These are phyloP conservation scores for Falco berigora DNA, from an alignment of 2,797 vertebrate genomes.

Conservation along the genomic window DNA sequence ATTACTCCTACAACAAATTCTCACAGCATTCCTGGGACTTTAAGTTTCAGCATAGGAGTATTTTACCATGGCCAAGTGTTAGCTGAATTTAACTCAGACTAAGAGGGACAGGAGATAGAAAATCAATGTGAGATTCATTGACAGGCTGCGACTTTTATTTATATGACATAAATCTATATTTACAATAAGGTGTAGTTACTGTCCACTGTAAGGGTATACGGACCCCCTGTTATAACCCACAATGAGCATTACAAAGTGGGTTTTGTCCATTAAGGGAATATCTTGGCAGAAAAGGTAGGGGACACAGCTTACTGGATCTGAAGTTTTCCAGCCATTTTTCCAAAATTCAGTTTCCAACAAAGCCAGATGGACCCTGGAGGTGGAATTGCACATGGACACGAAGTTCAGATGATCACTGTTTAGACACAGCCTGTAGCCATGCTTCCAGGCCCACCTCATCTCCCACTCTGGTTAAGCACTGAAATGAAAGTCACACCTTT, in stretches of 20 bases:
- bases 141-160: not conserved
- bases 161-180: not conserved
- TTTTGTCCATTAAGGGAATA: not conserved
- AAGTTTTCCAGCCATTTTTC: not conserved
- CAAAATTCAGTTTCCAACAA: not conserved
- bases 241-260: accelerated
- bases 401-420: not conserved
- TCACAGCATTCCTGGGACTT: not conserved
- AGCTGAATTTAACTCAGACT: not conserved
- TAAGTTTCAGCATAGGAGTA: not conserved
- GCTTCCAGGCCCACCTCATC: not conserved
- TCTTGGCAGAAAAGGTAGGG: not conserved
- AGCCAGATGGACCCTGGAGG: not conserved
- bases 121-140: not conserved
- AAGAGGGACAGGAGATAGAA: not conserved
- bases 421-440: not conserved
- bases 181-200: not conserved
- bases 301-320: not conserved
- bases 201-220: not conserved
- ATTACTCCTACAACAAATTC: not conserved
- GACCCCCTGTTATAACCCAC: not conserved
- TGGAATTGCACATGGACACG: not conserved
- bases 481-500: not conserved
- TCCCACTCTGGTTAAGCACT: not conserved
- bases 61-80: not conserved